A percentile compares a stretch with the other conserved stretches of the same genome.
Evolutionary conservation across 1,140 invertebrate species (phyloP).

Genomic region (Agrypnia vestita): DNA sequence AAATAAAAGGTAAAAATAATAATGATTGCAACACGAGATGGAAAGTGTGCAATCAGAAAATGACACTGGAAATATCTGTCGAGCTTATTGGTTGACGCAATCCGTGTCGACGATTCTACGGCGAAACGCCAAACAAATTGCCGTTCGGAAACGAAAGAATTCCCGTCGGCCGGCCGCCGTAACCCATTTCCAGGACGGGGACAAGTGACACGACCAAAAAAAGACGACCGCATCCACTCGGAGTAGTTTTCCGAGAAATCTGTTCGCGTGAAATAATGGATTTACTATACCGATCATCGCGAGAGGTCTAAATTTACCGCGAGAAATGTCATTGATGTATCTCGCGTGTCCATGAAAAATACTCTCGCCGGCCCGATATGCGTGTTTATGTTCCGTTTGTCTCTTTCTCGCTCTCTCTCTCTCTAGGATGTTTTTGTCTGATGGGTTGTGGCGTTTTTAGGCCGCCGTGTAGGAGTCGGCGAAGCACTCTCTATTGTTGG

Average conservation of each 20-base stretch:
- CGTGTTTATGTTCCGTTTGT: background rate
- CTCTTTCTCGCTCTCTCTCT: background rate
- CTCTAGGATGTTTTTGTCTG: constrained; percentile 20
- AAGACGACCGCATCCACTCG: background rate
- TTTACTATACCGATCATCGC: constrained; percentile 26
- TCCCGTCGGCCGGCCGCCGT: background rate
- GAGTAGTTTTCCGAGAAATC: constrained; percentile 12
- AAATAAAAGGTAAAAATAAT: too few relatives aligned
- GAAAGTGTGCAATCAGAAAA: too few relatives aligned
- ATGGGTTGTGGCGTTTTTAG: constrained; percentile 43
- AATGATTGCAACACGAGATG: too few relatives aligned
- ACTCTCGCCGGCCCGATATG: background rate
- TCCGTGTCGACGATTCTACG: constrained; percentile 1
- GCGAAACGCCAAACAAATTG: background rate
- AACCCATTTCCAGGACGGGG: constrained; percentile 14
- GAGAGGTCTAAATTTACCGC: constrained; percentile 17
- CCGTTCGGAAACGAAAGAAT: constrained; percentile 10
- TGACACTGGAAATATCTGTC: background rate
- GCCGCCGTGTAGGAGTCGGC: constrained; percentile 44
- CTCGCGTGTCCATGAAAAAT: constrained; percentile 12
- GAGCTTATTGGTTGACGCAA: background rate
- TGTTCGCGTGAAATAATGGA: constrained; percentile 25
- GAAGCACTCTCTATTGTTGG: constrained; percentile 29
- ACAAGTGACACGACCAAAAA: constrained; percentile 4
- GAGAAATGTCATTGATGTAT: constrained; percentile 46